Percentiles rank a stretch among this genome's conserved stretches.
phyloP scores from a whole-genome alignment of 2,113 vertebrate genomes.

The Pelodiscus sinensis region DNA sequence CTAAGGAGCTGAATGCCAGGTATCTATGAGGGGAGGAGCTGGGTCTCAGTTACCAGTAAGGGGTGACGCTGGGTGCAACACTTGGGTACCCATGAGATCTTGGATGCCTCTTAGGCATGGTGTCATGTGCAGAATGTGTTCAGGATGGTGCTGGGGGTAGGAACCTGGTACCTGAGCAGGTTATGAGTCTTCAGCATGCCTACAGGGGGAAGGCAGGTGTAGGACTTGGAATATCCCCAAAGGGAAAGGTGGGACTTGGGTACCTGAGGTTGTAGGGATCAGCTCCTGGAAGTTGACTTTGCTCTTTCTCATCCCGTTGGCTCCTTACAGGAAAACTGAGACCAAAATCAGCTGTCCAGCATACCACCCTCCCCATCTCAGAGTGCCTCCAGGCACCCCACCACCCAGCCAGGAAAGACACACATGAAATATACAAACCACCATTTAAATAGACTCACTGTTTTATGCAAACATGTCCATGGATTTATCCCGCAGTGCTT shows the following conservation, averaged over 20 bases:
- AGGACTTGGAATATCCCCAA: not conserved
- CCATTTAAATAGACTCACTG: not conserved
- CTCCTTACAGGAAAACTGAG: not conserved
- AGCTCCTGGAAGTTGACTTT: fast-evolving
- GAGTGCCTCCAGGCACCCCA: not conserved
- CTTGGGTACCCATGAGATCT: not conserved
- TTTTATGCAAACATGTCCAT: not conserved
- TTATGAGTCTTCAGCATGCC: not conserved
- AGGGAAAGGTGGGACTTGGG: not conserved
- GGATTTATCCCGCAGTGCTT: not conserved
- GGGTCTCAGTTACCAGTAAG: not conserved
- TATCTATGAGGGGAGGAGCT: not conserved
- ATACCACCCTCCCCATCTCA: not conserved
- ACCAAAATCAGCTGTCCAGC: not conserved
- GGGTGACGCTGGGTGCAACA: not conserved
- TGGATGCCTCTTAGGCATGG: not conserved
- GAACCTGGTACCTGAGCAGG: not conserved
- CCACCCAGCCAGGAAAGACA: fast-evolving
- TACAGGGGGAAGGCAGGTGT: not conserved
- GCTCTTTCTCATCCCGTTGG: not conserved
- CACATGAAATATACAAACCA: not conserved
- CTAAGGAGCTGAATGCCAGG: not conserved
- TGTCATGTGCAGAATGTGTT: not conserved
- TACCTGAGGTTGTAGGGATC: not conserved
- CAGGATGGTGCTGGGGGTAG: not conserved